Evolutionary conservation across 2,797 vertebrate genomes (phyloP), one percentile per base, ranked within the genome.

Genomic region (Pygocentrus nattereri): DNA sequence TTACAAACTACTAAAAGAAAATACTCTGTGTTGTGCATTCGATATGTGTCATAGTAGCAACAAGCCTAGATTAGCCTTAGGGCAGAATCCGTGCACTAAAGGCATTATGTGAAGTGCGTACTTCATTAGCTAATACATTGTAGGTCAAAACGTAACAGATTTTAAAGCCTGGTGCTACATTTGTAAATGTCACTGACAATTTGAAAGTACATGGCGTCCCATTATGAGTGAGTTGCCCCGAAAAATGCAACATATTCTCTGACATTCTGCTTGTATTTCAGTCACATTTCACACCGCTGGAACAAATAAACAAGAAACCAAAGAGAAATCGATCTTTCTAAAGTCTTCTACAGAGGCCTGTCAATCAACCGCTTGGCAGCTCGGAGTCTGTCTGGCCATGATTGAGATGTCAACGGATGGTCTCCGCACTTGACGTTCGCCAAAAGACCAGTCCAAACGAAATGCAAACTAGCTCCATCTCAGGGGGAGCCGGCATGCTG

Each of bases 241-340:
- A 78, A 72, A 38, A 12, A 70, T 1, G 4, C 5, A 2, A 62
- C 52, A 73, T 18, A 52, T 65, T 65, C 50, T 58, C 62, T 49
- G 19, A 47, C 54, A 25, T 49, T 64, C 74, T 13, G 27, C 30
- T 76, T 54, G 76, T 71, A 83, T 82, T 74, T 78, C 82, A 74
- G 82, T 82, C 82, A 79, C 80, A 77, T 76, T 47, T 47, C 68
- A 19, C 38, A 21, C 62, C 16, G 27, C 62, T 54, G 52, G 74
- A 44, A 54, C 82, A 75, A 78, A 82, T 74, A 85, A 85, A 80
- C 82, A 85, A 79, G 79, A 82, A 85, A 76, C 75, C 82, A 85
- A 80, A 84, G 76, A 78, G 71, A 84, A 87, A 87, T 87, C 70
- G 81, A 84, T 87, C 76, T 69, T 61, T 80, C 64, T 74, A 82